These are phyloP conservation scores for Acanthacorydalis orientalis DNA, from an alignment of 2,888 invertebrate genomes.

Conservation along the genomic window DNA sequence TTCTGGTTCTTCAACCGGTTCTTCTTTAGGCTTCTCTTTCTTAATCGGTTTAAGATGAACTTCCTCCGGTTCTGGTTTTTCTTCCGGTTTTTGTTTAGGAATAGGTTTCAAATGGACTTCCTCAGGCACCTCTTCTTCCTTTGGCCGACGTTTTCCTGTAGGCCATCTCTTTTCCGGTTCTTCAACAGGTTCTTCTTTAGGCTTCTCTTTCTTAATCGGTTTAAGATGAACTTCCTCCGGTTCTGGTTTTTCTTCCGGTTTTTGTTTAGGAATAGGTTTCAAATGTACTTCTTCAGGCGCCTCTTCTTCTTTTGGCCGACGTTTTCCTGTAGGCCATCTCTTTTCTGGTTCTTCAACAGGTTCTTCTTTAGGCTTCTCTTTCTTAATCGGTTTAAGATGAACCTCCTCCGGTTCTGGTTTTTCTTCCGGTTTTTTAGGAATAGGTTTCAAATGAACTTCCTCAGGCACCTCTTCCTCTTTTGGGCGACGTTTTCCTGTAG, in stretches of 20 bases:
- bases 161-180: too few relatives aligned
- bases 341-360: conserved; percentile 11
- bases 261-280: too few relatives aligned
- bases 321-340: conserved; percentile 11
- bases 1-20: conserved; percentile 12
- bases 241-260: too few relatives aligned
- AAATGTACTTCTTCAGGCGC: conserved; percentile 7
- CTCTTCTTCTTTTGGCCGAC: too few relatives aligned
- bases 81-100: conserved; percentile 17
- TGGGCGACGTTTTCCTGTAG: conserved; percentile 15
- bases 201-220: too few relatives aligned
- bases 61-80: conserved; percentile 12
- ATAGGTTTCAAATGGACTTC: conserved; percentile 6
- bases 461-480: conserved; percentile 17
- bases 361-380: conserved; percentile 18
- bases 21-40: conserved; percentile 12
- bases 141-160: too few relatives aligned
- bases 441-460: conserved; percentile 7
- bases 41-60: conserved; percentile 14
- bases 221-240: too few relatives aligned
- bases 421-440: conserved; percentile 20
- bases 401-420: conserved; percentile 21
- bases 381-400: conserved; percentile 15
- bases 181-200: too few relatives aligned
- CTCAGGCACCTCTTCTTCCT: too few relatives aligned